phyloP scores from a whole-genome alignment of 2,113 vertebrate species.

The Romanogobio albipinnatus region DNA sequence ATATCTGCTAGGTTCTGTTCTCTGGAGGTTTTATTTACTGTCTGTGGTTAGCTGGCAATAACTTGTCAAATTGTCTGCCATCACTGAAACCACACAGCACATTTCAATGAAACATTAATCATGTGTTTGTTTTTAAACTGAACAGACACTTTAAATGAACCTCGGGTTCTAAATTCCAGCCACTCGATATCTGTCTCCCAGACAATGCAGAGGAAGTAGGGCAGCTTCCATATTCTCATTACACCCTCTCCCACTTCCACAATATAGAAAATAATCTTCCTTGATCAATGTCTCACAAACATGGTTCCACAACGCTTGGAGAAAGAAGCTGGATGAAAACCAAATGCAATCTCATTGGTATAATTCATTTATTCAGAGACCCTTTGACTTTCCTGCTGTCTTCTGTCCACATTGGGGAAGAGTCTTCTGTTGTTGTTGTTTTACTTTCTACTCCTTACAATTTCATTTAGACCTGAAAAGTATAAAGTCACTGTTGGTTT shows the following conservation, averaged over 20 bases:
- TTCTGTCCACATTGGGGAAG: background rate
- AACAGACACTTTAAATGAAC: conserved; percentile 19
- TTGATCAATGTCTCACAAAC: background rate
- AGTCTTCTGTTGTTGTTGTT: too few species aligned
- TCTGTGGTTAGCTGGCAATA: conserved; percentile 13
- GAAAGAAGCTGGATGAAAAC: background rate
- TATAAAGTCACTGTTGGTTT: background rate
- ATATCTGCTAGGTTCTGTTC: background rate
- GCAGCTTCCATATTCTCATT: conserved; percentile 18
- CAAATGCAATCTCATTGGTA: background rate
- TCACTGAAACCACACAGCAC: background rate
- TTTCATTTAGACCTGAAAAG: background rate
- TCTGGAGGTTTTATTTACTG: background rate
- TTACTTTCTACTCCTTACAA: background rate
- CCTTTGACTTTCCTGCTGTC: background rate
- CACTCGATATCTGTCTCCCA: conserved; percentile 22
- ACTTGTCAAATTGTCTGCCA: background rate
- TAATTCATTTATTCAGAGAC: background rate
- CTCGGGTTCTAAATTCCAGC: background rate
- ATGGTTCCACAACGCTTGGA: background rate
- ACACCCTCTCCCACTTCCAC: background rate
- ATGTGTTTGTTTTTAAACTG: conserved; percentile 24
- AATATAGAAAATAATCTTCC: background rate
- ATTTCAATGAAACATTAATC: conserved; percentile 17
- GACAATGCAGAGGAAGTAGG: conserved; percentile 31